Evolutionary conservation across 2,113 vertebrate species (phyloP), one percentile per base, ranked within the genome.

Genomic region (Variabilichromis moorii): DNA sequence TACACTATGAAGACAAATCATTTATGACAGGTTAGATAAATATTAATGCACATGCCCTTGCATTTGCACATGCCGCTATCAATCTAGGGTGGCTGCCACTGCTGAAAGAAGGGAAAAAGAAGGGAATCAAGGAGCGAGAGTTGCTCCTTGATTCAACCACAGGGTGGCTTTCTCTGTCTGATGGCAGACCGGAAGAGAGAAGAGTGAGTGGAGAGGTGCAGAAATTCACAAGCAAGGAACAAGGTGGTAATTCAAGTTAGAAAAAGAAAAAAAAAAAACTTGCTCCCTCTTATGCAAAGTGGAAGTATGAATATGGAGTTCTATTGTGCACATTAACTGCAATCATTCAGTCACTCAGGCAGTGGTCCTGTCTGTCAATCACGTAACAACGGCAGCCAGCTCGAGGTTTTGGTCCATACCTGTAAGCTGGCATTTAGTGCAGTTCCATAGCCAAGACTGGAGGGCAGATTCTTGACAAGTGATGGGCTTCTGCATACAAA

Each of bases 401-500:
- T 12, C 6, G 13, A 28, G 85, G 50, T 31, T 78, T 45, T 4
- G 61, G 66, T 86, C 89, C 78, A 0, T 98, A 99, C 99, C 98
- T 99, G 98, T 96, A 99, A 97, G 95, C 98, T 99, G 94, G 99
- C 98, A 87, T 99, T 99, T 92, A 99, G 98, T 95, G 98, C 98
- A 91, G 97, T 98, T 97, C 99, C 99, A 78, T 99, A 99, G 89
- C 99, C 99, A 88, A 99, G 98, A 96, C 98, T 99, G 94, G 97
- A 98, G 73, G 98, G 99, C 95, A 99, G 97, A 93, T 99, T 99
- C 97, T 99, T 99, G 93, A 99, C 98, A 96, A 99, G 97, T 81
- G 98, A 99, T 87, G 98, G 99, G 89, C 99, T 99, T 95, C 99
- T 99, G 95, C 24, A 93, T 94, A 37, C 2, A 5, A 13, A 47